A percentile compares a stretch with the other conserved stretches of the same genome.
phyloP scores from a whole-genome alignment of 2,113 vertebrate genomes.

The Picathartes gymnocephalus region DNA sequence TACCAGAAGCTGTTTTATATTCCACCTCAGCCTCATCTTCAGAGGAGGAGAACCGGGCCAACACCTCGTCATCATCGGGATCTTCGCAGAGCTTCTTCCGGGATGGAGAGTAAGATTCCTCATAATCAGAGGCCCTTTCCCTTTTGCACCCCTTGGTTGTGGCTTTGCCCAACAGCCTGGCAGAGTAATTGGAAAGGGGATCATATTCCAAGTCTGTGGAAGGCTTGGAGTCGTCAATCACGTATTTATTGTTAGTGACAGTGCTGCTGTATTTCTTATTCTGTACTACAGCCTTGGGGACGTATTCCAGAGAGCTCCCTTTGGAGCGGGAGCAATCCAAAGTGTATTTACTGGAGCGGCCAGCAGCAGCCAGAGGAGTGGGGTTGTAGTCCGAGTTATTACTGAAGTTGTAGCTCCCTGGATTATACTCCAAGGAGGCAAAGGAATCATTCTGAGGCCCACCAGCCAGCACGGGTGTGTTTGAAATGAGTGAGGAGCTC shows the following conservation, averaged over 20 bases:
- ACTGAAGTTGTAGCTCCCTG: conserved; percentile 76
- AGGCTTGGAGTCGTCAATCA: conserved; percentile 87
- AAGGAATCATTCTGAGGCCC: conserved; percentile 43
- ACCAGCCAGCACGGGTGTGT: neutral
- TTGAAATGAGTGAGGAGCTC: conserved; percentile 38
- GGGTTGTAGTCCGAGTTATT: conserved; percentile 82
- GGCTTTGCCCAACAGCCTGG: conserved; percentile 78
- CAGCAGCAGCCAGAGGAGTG: conserved; percentile 69
- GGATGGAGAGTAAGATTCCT: conserved; percentile 71
- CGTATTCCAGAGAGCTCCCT: conserved; percentile 82
- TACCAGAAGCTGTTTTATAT: conserved; percentile 56
- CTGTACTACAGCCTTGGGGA: conserved; percentile 80
- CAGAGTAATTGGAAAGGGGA: conserved; percentile 90
- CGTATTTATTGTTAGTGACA: conserved; percentile 83
- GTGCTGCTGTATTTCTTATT: conserved; percentile 64
- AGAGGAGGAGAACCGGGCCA: conserved; percentile 83
- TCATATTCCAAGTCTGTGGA: conserved; percentile 94
- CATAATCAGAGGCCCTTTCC: neutral
- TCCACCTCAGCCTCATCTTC: conserved; percentile 78
- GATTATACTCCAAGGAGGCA: conserved; percentile 74
- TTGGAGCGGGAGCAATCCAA: conserved; percentile 72
- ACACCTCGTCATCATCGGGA: conserved; percentile 62
- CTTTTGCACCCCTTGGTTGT: conserved; percentile 50
- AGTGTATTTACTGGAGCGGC: conserved; percentile 84
- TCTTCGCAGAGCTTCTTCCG: conserved; percentile 75